Base-by-base conservation (phyloP, 30 jellyfish, hydroid and myxozoan species). In the Chrysaora quinquecirrha region DNA sequence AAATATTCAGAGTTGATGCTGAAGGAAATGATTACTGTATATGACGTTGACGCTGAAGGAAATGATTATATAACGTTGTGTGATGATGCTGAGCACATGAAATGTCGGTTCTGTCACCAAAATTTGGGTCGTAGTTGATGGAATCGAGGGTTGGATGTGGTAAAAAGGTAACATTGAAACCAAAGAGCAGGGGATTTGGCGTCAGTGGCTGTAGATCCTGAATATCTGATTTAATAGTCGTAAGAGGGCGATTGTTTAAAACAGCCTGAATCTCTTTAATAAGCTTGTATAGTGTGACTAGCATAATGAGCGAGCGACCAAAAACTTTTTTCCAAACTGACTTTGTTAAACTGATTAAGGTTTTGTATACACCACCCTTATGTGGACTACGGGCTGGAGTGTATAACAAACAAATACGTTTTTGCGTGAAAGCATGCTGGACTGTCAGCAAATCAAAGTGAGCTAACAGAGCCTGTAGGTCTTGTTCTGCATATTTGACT, bases 351-450 rank as follows among this genome's bases (percentile, higher is more conserved):
- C 76, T 72, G 47, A 72, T 72, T 18, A 72, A 47, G 27, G 73
- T n/a, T 72, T 72, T 46, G 33, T 34, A 72, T 11, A 72, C 71
- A 11, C 84, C 84, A 19, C 72, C 84, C 76, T 72, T 34, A 58
- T 72, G 84, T n/a, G 77, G 84, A 31, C 84, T 72, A 1, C 84
- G 84, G 12, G 84, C 84, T 21, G 84, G 84, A 34, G 47, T 72
- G 71, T 72, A 43, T 27, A 23, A 43, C 20, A 72, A 72, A 34
- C 33, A 22, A 32, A 72, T 72, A 30, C 84, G 84, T 72, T 72
- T 72, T 1, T 33, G 84, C 3, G 84, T 46, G 77, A 72, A 43
- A 23, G 84, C 46, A n/a, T 72, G 32, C 77, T 72, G 78, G 1
- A 72, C 71, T 10, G 84, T 7, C 46, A 23, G 34, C 22, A 11